These are phyloP conservation scores for Chrysina gloriosa DNA, from an alignment of 2,888 invertebrate genomes.

Conservation along the genomic window DNA sequence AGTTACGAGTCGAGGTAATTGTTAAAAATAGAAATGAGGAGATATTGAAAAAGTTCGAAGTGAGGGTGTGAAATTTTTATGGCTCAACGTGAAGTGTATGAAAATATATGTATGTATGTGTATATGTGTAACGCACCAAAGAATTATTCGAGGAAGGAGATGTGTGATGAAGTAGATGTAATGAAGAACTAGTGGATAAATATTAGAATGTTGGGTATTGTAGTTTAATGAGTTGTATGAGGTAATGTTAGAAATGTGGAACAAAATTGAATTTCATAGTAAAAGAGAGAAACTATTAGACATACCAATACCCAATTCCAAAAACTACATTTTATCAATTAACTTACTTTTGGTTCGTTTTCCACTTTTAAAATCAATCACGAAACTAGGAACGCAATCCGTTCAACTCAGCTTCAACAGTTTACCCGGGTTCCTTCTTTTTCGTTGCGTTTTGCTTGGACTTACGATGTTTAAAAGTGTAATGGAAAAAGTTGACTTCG, in stretches of 20 bases:
- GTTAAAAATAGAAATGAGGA: conserved; percentile 2
- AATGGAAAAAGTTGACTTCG: conserved; percentile 15
- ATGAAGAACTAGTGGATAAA: too few species aligned
- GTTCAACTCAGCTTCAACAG: background rate
- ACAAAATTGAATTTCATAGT: too few species aligned
- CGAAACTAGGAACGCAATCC: background rate
- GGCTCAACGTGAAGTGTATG: background rate
- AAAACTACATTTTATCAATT: too few species aligned
- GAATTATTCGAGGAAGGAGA: too few species aligned
- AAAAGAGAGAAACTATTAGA: background rate
- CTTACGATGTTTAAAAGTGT: conserved; percentile 8
- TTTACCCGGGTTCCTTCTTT: too few species aligned
- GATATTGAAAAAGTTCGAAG: conserved; percentile 2
- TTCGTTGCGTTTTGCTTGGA: too few species aligned
- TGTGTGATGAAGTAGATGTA: too few species aligned
- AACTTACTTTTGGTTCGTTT: background rate
- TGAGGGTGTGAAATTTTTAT: conserved; percentile 9
- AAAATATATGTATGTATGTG: background rate
- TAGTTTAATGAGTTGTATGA: too few species aligned
- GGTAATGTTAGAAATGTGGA: too few species aligned
- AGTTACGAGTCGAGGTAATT: background rate
- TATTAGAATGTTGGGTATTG: too few species aligned
- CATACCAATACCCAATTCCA: too few species aligned
- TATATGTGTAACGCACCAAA: too few species aligned
- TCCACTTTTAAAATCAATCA: background rate